Evolutionary conservation across 1,140 invertebrate species (phyloP).

Genomic region (Muscidifurax raptorellus): DNA sequence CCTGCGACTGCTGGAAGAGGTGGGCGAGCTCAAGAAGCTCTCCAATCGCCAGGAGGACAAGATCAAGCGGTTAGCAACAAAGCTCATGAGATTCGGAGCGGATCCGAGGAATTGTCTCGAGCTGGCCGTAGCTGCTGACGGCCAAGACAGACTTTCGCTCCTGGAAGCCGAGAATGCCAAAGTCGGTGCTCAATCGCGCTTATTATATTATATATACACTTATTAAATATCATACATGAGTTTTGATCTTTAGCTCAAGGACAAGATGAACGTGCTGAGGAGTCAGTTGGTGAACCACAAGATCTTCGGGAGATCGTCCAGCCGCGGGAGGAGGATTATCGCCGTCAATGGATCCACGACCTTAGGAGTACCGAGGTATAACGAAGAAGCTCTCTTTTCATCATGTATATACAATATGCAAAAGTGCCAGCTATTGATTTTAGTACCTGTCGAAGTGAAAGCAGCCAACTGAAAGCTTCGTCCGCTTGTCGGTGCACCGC

Average conservation of each 20-base stretch:
- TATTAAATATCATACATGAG: slow-evolving; percentile 7
- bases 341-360: slow-evolving; percentile 50
- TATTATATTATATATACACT: not conserved
- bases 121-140: slow-evolving; percentile 59
- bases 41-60: slow-evolving; percentile 71
- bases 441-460: slow-evolving; percentile 71
- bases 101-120: slow-evolving; percentile 63
- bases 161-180: slow-evolving; percentile 70
- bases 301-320: slow-evolving; percentile 64
- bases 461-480: slow-evolving; percentile 62
- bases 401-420: slow-evolving; percentile 7
- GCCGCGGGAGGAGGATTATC: slow-evolving; percentile 57
- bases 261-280: slow-evolving; percentile 66
- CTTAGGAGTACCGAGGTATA: slow-evolving; percentile 29
- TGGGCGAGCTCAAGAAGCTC: slow-evolving; percentile 67
- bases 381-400: not conserved
- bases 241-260: slow-evolving; percentile 64
- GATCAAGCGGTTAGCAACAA: slow-evolving; percentile 70
- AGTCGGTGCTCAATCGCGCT: slow-evolving; percentile 52
- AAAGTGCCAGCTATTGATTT: slow-evolving; percentile 55
- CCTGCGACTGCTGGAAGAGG: slow-evolving; percentile 68
- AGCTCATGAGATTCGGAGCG: slow-evolving; percentile 67
- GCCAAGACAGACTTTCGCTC: slow-evolving; percentile 62
- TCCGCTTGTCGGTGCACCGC: slow-evolving; percentile 60
- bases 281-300: slow-evolving; percentile 70